Evolutionary conservation across 2,113 vertebrate species (phyloP).

Genomic region (Taxidea taxus): DNA sequence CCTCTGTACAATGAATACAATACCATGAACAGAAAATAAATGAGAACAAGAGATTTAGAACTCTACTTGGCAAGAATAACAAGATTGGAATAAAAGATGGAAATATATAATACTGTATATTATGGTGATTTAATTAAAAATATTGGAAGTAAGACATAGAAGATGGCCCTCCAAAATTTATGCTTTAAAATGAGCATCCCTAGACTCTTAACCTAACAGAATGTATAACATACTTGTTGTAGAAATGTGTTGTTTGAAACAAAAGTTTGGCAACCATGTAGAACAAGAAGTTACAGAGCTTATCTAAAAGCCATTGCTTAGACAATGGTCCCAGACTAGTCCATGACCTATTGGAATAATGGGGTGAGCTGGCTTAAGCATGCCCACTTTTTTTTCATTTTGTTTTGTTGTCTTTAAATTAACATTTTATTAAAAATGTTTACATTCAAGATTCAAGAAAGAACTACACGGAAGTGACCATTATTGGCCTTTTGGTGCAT

Average conservation of each 20-base stretch:
- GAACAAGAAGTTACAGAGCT: background rate
- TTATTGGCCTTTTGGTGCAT: background rate
- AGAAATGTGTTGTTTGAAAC: background rate
- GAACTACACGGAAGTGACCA: background rate
- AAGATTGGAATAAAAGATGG: slow-evolving; percentile 22
- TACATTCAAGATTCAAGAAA: background rate
- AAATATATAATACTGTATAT: background rate
- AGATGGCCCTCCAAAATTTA: background rate
- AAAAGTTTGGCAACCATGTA: background rate
- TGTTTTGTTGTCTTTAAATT: background rate
- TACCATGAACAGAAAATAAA: slow-evolving; percentile 6
- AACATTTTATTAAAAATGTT: background rate
- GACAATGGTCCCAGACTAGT: background rate
- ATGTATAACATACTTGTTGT: background rate
- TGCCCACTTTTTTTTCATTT: background rate
- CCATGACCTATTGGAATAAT: background rate
- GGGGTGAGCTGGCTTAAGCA: background rate
- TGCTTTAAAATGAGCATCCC: background rate
- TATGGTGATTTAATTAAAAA: background rate
- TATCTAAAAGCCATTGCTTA: background rate
- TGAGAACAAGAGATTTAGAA: slow-evolving; percentile 19
- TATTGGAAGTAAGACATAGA: background rate
- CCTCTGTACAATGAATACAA: slow-evolving; percentile 4
- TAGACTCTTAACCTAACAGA: background rate
- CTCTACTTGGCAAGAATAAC: background rate